Evolutionary conservation across 2,888 invertebrate species (phyloP).

Genomic region (Melieria crassipennis): DNA sequence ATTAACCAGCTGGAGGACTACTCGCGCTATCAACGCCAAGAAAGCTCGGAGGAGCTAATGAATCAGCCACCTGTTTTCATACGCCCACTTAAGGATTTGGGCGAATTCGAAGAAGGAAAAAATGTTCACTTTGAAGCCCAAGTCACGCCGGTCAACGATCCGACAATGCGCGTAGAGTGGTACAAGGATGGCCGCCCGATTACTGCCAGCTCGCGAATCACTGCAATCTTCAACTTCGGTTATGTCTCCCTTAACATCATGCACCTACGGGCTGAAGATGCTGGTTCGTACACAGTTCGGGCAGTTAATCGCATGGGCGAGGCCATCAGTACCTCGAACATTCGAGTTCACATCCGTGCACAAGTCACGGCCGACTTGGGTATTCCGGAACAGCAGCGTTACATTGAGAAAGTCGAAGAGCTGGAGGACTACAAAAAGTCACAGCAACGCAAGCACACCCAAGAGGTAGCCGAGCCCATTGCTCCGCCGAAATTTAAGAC

Average conservation of each 20-base stretch:
- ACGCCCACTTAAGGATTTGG: constrained; percentile 85
- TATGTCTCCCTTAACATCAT: constrained; percentile 98
- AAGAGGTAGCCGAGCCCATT: constrained; percentile 82
- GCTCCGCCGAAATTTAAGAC: constrained; percentile 88
- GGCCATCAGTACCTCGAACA: constrained; percentile 84
- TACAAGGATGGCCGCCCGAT: constrained; percentile 94
- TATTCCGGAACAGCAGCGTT: constrained; percentile 88
- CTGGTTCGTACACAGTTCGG: constrained; percentile 91
- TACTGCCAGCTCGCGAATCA: constrained; percentile 96
- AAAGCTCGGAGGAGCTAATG: constrained; percentile 83
- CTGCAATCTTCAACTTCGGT: constrained; percentile 98
- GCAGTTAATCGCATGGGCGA: constrained; percentile 92
- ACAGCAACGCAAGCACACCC: constrained; percentile 81
- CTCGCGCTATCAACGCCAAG: constrained; percentile 85
- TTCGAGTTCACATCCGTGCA: constrained; percentile 80
- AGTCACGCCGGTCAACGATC: constrained; percentile 90
- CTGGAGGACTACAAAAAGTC: constrained; percentile 85
- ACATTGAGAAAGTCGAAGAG: constrained; percentile 91
- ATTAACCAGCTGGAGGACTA: constrained; percentile 92
- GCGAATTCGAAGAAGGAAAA: constrained; percentile 87
- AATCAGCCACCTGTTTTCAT: constrained; percentile 88
- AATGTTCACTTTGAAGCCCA: constrained; percentile 95
- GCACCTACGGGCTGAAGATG: constrained; percentile 98
- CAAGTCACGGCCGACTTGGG: constrained; percentile 88
- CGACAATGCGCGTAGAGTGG: constrained; percentile 95